phyloP scores from a whole-genome alignment of 2,113 vertebrate species.

The Lophius piscatorius region DNA sequence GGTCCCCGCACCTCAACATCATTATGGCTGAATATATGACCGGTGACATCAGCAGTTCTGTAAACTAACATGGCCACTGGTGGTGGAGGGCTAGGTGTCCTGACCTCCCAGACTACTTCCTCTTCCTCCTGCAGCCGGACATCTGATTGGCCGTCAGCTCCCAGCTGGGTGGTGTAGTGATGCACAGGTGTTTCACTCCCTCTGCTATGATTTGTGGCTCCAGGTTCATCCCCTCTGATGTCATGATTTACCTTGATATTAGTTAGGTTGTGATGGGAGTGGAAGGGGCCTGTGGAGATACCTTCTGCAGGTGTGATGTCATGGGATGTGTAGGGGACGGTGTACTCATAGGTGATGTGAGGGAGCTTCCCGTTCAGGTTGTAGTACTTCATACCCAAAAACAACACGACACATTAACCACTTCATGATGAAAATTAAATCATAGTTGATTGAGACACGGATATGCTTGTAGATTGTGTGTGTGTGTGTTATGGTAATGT shows the following conservation, averaged over 20 bases:
- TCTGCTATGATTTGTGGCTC: constrained; percentile 52
- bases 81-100: constrained; percentile 56
- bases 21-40: constrained; percentile 64
- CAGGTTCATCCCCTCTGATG: background rate
- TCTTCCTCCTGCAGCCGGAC: constrained; percentile 32
- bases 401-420: constrained; percentile 5
- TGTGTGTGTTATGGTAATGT: constrained; percentile 1
- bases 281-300: constrained; percentile 20
- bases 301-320: constrained; percentile 59
- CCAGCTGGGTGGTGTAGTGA: constrained; percentile 13
- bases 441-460: background rate
- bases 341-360: constrained; percentile 89
- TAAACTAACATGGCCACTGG: constrained; percentile 53
- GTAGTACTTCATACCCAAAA: constrained; percentile 81
- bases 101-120: constrained; percentile 48
- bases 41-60: constrained; percentile 44
- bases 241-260: constrained; percentile 52
- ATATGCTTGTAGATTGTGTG: background rate
- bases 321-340: constrained; percentile 72
- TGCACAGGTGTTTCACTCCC: constrained; percentile 2
- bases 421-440: background rate
- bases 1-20: constrained; percentile 65
- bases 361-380: constrained; percentile 91
- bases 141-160: constrained; percentile 24
- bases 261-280: constrained; percentile 24